These are phyloP conservation scores for Ianthella basta DNA, from an alignment of 37 sponge, comb jelly and placozoan genomes.

Conservation along the genomic window DNA sequence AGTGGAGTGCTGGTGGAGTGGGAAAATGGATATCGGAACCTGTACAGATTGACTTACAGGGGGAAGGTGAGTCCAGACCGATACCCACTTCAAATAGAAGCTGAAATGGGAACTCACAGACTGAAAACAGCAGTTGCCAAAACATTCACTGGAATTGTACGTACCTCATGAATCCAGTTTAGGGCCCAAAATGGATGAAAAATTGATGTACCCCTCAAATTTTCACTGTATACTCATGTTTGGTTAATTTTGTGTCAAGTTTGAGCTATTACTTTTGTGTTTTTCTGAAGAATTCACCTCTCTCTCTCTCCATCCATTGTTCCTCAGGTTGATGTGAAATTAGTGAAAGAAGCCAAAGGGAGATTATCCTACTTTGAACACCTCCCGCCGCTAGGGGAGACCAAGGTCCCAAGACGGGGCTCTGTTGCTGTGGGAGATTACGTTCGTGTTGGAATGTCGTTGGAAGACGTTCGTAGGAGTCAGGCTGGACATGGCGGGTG, in stretches of 20 bases:
- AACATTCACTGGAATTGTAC: too few species aligned
- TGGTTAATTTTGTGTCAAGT: too few species aligned
- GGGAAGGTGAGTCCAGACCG: slow-evolving; percentile 72
- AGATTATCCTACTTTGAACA: slow-evolving; percentile 73
- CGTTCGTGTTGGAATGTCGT: slow-evolving; percentile 52
- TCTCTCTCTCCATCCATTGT: too few species aligned
- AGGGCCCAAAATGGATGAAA: too few species aligned
- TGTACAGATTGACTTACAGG: slow-evolving; percentile 79
- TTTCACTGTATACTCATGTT: too few species aligned
- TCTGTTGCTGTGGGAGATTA: slow-evolving; percentile 58
- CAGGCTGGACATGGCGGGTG: slow-evolving; percentile 89
- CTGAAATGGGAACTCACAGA: too few species aligned
- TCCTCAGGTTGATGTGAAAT: slow-evolving; percentile 84
- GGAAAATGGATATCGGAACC: slow-evolving; percentile 73
- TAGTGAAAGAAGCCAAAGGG: slow-evolving; percentile 73
- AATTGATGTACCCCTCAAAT: too few species aligned
- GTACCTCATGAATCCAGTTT: too few species aligned
- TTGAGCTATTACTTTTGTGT: too few species aligned
- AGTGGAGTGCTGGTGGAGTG: slow-evolving; percentile 83
- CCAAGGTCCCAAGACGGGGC: slow-evolving; percentile 17
- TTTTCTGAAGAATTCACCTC: too few species aligned
- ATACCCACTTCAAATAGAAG: too few species aligned
- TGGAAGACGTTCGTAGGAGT: slow-evolving; percentile 49
- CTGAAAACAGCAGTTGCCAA: too few species aligned
- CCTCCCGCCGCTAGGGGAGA: slow-evolving; percentile 81